phyloP scores from a whole-genome alignment of 2,113 vertebrate genomes.

The Caracal caracal region DNA sequence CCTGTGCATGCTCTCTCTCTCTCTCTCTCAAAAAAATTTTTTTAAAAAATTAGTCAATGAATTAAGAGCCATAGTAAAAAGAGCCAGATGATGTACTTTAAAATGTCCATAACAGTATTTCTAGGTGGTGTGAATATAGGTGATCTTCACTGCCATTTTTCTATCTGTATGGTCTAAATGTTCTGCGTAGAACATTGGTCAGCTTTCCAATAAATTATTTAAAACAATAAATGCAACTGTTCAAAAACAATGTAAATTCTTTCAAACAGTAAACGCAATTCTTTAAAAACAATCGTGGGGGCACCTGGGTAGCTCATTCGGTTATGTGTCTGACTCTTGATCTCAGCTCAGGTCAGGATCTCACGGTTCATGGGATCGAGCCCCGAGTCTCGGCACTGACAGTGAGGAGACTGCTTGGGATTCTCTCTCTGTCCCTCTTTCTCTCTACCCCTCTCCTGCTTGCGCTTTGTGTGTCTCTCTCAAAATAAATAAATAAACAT shows the following conservation, averaged over 20 bases:
- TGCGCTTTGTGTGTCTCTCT: no score
- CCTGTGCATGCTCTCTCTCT: no score
- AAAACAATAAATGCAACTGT: neutral
- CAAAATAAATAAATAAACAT: no score
- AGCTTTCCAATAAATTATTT: neutral
- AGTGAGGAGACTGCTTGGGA: neutral
- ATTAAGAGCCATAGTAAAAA: neutral
- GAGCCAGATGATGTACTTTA: neutral
- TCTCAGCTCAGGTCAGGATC: neutral
- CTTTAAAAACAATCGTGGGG: neutral
- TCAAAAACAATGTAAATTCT: neutral
- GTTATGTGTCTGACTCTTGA: neutral
- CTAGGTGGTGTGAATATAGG: rapidly evolving
- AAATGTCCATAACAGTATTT: rapidly evolving
- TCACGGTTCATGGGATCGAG: neutral
- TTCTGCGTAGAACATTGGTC: neutral
- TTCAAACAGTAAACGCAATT: neutral
- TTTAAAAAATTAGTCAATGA: neutral
- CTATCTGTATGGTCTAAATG: neutral
- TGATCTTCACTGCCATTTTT: neutral
- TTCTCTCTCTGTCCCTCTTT: neutral
- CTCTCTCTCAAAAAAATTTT: no score
- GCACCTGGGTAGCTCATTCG: neutral
- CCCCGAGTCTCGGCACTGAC: neutral
- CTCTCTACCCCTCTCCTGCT: neutral